Evolutionary conservation across 2,888 invertebrate genomes (phyloP), one percentile per base, ranked within the genome.

Genomic region (Helobdella robusta): DNA sequence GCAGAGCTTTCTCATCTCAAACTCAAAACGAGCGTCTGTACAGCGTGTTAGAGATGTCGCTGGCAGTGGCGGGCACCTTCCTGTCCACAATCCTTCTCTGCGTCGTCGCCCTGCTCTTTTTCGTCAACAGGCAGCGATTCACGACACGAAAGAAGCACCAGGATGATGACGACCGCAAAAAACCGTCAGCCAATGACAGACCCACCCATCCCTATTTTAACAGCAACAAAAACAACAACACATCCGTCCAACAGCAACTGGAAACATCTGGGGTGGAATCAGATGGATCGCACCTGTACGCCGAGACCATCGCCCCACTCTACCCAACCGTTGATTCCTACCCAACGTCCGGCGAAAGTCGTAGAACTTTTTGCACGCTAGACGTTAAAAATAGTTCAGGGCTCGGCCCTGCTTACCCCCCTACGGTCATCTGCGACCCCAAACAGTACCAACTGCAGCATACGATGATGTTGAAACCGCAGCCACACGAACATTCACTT

Each of bases 41-140:
- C 62, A 62, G 62, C 50, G 62, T 62, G 23, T 48, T 48, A 20
- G 62, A 62, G n/a, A 62, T 62, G 62, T 32, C 46, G 15, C 23
- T 36, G 11, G 62, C 62, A 2, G 62, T 62, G n/a, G 20, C 50
- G 0, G 34, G 44, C 4, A 62, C 62, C 1, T 62, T 62, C 35
- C n/a, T 62, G 15, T n/a, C 46, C 4, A 62, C 62, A 15, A 18
- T 28, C 0, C 15, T 32, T 0, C 23, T 62, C n/a, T 62, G 62
- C 46, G 34, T 48, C 11, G 3, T 56, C 6, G 56, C 56, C 28
- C 56, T 56, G 25, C 30, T 30, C 25, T 32, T 56, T 11, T 56
- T 56, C 56, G 32, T 56, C n/a, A 30, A 30, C 25, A 56, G 32
- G 32, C 28, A 11, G n/a, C 56, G 56, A 30, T n/a, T 30, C 1